phyloP scores from a whole-genome alignment of 2,113 vertebrate genomes.

The Nymphicus hollandicus region DNA sequence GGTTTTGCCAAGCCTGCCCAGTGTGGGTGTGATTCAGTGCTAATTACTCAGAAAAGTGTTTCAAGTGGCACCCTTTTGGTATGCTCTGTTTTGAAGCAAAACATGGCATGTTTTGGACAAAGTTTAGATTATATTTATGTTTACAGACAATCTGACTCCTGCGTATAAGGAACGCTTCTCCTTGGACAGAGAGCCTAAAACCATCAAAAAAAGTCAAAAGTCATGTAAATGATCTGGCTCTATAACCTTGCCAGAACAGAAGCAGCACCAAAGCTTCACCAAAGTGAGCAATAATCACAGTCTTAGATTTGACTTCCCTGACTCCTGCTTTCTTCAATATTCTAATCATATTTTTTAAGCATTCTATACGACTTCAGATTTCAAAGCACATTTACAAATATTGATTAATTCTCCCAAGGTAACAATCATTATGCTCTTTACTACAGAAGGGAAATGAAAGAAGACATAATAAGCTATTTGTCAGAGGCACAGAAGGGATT shows the following conservation, averaged over 20 bases:
- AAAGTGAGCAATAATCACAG: neutral
- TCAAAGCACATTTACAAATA: neutral
- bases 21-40: neutral
- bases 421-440: neutral
- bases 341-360: neutral
- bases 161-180: neutral
- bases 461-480: neutral
- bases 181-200: neutral
- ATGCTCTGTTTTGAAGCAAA: neutral
- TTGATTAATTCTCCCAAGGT: neutral
- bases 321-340: neutral
- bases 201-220: neutral
- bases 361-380: neutral
- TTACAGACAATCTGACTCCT: constrained; percentile 44
- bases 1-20: neutral
- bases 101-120: neutral
- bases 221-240: neutral
- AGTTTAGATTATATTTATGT: neutral
- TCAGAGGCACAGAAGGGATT: neutral
- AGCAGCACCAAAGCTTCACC: neutral
- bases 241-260: neutral
- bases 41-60: neutral
- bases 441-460: neutral
- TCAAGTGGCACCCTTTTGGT: neutral
- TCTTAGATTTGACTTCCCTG: neutral